Conservation (phyloP, 2,797 vertebrate species). For the Saguinus oedipus region DNA sequence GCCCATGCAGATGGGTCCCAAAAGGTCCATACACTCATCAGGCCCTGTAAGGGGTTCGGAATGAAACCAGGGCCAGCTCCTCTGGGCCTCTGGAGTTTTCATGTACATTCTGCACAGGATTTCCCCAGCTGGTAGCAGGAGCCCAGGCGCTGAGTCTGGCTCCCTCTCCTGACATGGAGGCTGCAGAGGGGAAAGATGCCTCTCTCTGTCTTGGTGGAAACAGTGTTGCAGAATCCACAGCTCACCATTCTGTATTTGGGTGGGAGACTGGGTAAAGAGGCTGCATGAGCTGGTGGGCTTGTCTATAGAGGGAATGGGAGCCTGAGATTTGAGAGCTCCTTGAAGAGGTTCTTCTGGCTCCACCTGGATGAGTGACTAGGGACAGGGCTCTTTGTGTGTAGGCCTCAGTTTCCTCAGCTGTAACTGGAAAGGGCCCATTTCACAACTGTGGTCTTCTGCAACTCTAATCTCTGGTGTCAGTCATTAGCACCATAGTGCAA, state of each 20-base stretch:
- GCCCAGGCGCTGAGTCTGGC: not conserved
- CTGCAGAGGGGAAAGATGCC: accelerated
- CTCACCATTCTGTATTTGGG: not conserved
- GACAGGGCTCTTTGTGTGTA: too few species aligned
- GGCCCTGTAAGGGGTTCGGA: not conserved
- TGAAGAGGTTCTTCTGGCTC: not conserved
- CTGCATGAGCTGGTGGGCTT: not conserved
- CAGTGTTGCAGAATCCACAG: not conserved
- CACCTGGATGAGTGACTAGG: accelerated
- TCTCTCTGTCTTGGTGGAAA: not conserved
- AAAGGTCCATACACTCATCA: accelerated
- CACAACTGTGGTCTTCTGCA: not conserved
- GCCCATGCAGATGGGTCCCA: accelerated
- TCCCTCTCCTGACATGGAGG: not conserved
- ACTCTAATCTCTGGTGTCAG: not conserved
- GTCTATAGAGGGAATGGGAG: accelerated
- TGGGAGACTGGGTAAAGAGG: not conserved
- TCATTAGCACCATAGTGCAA: not conserved
- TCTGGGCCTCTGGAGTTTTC: not conserved
- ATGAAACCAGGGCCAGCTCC: not conserved
- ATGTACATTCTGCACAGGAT: accelerated
- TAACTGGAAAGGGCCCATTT: not conserved
- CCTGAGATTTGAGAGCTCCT: not conserved
- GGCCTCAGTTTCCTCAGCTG: not conserved
- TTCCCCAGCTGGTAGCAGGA: not conserved